Base-by-base conservation (phyloP, 2,797 vertebrate genomes). In the Danio kyathit region DNA sequence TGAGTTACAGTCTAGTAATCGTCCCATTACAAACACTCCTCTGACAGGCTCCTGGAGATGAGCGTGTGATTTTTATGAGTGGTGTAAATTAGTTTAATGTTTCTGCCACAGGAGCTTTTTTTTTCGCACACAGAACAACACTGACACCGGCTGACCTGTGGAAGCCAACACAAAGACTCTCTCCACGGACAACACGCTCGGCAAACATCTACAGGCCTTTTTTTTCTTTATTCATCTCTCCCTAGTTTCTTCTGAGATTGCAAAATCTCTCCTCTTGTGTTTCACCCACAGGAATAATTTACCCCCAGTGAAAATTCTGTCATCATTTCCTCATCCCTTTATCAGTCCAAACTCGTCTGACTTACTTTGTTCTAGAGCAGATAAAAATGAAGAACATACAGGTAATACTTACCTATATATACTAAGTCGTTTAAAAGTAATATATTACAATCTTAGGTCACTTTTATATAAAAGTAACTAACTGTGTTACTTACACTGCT, bases 51-150 rank as follows among this genome's bases (percentile, higher is more conserved):
- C 85, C 83, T 85, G 84, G 84, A 81, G 84, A 89, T 83, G 80
- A 82, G 84, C 73, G 86, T 85, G 83, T 83, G 70, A 82, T 82
- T 88, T 89, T 88, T 87, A 88, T 84, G 87, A 87, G 82, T 75
- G 83, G 85, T 86, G 84, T 89, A 88, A 89, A 89, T 89, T 88
- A 88, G 86, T 84, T 87, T 88, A 88, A 88, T 84, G 85, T 84
- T 86, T 84, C 87, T 87, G 82, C 81, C 76, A 85, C 64, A 82
- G 79, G 38, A 67, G 49, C 44, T 60, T 56, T 85, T 78, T n/a
- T 83, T 77, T 69, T 54, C 71, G 81, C 71, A 82, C 52, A 49
- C 66, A 74, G 73, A 69, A 59, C 49, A 75, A 54, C 56, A 59
- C 56, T 69, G 83, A 83, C 78, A 84, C 74, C 57, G 70, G 49